Percentiles rank a stretch among this genome's conserved stretches.
Evolutionary conservation across 2,797 vertebrate species (phyloP).

Genomic region (Chiloscyllium punctatum): DNA sequence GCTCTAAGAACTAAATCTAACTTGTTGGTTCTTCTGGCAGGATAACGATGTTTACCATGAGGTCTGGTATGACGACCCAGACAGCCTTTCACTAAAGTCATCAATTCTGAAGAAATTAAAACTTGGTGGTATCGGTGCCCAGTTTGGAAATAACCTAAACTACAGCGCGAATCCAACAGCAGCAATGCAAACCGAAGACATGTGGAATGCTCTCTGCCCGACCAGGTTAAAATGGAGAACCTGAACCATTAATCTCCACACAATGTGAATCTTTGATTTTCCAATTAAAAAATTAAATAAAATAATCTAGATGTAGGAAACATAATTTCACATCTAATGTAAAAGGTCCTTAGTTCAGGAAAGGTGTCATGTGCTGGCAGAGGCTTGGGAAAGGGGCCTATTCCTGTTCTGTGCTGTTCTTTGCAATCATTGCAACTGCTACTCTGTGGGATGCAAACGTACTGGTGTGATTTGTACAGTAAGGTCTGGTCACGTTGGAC

Average conservation of each 20-base stretch:
- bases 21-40: slow-evolving; percentile 52
- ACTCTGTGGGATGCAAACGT: too few species aligned
- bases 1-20: not conserved
- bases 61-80: slow-evolving; percentile 87
- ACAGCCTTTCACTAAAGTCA: slow-evolving; percentile 78
- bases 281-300: not conserved
- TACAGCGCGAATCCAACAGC: slow-evolving; percentile 65
- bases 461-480: too few species aligned
- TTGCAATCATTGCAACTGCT: too few species aligned
- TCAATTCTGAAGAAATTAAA: slow-evolving; percentile 59
- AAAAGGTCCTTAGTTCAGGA: too few species aligned
- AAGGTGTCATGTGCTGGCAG: too few species aligned
- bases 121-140: slow-evolving; percentile 83
- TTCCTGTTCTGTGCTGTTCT: too few species aligned
- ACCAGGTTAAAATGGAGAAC: not conserved
- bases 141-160: slow-evolving; percentile 83
- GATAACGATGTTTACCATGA: slow-evolving; percentile 70
- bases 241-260: too few species aligned
- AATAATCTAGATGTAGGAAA: not conserved
- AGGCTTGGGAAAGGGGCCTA: too few species aligned
- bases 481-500: too few species aligned
- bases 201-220: slow-evolving; percentile 80
- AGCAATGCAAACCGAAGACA: slow-evolving; percentile 67
- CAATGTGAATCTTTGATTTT: too few species aligned
- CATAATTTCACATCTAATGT: not conserved